Evolutionary conservation across 2,888 invertebrate genomes (phyloP).

Genomic region (Eulithis testata): DNA sequence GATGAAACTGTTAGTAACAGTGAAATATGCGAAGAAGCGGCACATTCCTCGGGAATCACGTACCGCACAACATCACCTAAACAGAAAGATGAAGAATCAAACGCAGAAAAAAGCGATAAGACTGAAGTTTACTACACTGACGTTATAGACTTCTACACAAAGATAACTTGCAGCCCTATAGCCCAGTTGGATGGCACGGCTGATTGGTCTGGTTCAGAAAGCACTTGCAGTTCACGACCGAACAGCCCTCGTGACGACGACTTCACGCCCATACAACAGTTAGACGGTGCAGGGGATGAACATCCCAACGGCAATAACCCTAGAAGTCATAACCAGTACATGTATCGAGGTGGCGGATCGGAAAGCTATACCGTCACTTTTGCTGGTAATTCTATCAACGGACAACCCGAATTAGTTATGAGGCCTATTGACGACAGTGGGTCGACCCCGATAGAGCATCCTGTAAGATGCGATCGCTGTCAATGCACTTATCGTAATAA

Average conservation of each 20-base stretch:
- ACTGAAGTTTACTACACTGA: constrained; percentile 76
- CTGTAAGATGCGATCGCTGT: constrained; percentile 94
- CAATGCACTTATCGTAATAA: constrained; percentile 94
- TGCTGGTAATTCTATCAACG: constrained; percentile 79
- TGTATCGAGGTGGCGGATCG: constrained; percentile 77
- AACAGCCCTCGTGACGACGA: constrained; percentile 70
- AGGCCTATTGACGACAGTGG: constrained; percentile 73
- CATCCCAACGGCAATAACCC: constrained; percentile 64
- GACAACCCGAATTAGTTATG: constrained; percentile 78
- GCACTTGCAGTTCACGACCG: constrained; percentile 77
- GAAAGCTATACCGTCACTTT: constrained; percentile 81
- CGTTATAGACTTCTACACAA: constrained; percentile 82
- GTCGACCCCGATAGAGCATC: constrained; percentile 84
- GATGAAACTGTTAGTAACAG: constrained; percentile 57
- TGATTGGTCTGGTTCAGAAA: constrained; percentile 86
- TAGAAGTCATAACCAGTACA: constrained; percentile 72
- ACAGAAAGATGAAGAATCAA: constrained; percentile 70
- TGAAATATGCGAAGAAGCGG: constrained; percentile 67
- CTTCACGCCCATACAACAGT: constrained; percentile 85
- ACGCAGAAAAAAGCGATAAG: constrained; percentile 68
- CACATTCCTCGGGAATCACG: constrained; percentile 77
- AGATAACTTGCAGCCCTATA: constrained; percentile 84
- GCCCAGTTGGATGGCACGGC: constrained; percentile 89
- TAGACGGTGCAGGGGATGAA: constrained; percentile 89
- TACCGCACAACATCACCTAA: constrained; percentile 72